Evolutionary conservation across 2,113 vertebrate genomes (phyloP).

Genomic region (Theristicus caerulescens): DNA sequence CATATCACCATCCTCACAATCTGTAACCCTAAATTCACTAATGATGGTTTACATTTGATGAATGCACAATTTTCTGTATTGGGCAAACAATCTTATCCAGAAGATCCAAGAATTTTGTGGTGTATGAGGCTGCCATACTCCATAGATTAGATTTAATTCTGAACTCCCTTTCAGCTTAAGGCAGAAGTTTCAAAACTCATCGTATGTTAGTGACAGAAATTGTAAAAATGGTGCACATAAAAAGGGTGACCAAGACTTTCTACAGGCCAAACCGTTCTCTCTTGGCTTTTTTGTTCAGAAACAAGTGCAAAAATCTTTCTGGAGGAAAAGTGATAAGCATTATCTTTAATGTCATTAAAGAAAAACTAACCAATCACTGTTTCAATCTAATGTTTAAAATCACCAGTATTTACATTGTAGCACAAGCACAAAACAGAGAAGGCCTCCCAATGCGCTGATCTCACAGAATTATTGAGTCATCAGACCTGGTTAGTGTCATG

Average conservation of each 20-base stretch:
- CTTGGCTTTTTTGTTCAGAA: not conserved
- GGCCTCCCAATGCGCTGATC: not conserved
- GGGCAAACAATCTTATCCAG: not conserved
- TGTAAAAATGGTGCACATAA: not conserved
- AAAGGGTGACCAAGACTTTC: not conserved
- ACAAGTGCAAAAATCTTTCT: not conserved
- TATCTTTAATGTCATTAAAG: not conserved
- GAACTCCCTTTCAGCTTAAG: not conserved
- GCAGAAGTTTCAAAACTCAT: not conserved
- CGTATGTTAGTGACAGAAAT: rapidly evolving
- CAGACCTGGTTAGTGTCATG: not conserved
- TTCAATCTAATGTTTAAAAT: not conserved
- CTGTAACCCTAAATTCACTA: not conserved
- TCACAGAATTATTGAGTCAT: not conserved
- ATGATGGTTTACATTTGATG: not conserved
- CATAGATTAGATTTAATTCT: not conserved
- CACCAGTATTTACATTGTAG: not conserved
- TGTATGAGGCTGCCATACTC: not conserved
- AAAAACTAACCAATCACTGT: not conserved
- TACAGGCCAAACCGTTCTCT: not conserved
- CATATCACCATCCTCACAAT: not conserved
- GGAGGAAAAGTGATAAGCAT: not conserved
- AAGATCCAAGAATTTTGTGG: not conserved
- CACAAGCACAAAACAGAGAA: not conserved
- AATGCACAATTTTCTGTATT: not conserved